Base-by-base conservation (phyloP, 2,888 invertebrate species). In the Ryuthela nishihirai region DNA sequence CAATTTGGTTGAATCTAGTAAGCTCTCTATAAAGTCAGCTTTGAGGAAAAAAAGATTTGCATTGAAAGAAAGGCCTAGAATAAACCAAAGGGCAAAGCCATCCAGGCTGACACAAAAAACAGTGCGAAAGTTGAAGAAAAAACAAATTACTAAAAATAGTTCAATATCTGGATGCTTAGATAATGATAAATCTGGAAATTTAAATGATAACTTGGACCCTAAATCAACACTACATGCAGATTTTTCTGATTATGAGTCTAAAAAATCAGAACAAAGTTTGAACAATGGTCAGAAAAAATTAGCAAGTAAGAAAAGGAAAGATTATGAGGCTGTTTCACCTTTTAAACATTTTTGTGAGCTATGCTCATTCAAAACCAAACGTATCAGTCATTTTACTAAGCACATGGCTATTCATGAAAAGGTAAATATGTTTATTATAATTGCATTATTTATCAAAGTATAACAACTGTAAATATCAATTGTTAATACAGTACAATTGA, bases 281-380 rank as follows among this genome's bases (percentile, higher is more conserved):
- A 34, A 34, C 9, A n/a, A n/a, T n/a, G n/a, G n/a, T n/a, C n/a
- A n/a, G 7, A 18, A 26, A 10, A 21, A 29, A 25, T 26, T n/a
- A 12, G 15, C 15, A 29, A 43, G 15, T 15, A 25, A 42, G 10
- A 44, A 40, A 15, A 36, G 24, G 12, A 38, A 41, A 17, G 41
- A 52, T 34, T 49, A 46, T 24, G 58, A 58, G n/a, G 23, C 46
- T 15, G 17, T 25, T 3, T 40, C 52, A 20, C 47, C 42, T 0
- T 76, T 69, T 59, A 76, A 75, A 61, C 74, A 71, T 64, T 75
- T 72, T 61, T 77, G 77, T 58, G 66, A 66, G 3, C 62, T 69
- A n/a, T 77, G 77, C 60, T 76, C 77, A 1, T 76, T 75, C 62
- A 75, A 75, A 64, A 72, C 74, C n/a, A 76, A 75, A 58, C 67